Base-by-base conservation (phyloP, 2,888 invertebrate genomes). In the Meiosimyza platycephala region DNA sequence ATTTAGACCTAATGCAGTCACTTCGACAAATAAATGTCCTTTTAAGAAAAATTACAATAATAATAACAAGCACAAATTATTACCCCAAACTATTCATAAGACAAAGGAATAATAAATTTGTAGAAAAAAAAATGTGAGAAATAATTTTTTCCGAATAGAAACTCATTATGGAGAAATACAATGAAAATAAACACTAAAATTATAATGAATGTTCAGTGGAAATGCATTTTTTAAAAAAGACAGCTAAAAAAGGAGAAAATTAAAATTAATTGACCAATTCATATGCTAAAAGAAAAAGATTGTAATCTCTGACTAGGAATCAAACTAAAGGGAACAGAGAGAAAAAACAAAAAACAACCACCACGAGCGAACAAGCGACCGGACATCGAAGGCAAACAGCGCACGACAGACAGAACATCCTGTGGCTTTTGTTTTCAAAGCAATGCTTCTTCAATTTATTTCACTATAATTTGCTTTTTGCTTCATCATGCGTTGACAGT, bases 231-330 rank as follows among this genome's bases (percentile, higher is more conserved):
- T n/a, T 40, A 9, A 40, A 57, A 54, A 18, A 28, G 15, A 63
- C 63, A 59, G 12, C 18, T 47, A 48, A 47, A 66, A 13, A 66
- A 59, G 47, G 66, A 50, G 18, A 47, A 67, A 48, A 72, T 72
- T 60, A 72, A 70, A 67, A 67, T 72, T 71, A 60, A 72, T 67
- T 72, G 51, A 52, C 60, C 66, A 55, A 65, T 66, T 63, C 60
- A 62, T 72, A 63, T 66, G 67, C 62, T 62, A 52, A 59, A 33
- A 28, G 40, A 33, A 59, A 59, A 59, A 72, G 70, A 70, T 70
- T 33, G 2, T 52, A 55, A 70, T 70, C 70, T 62, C 51, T 18
- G 48, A 15, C 47, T 59, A 57, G 69, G 28, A 18, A 15, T 16
- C 54, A 22, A 52, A 51, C 66, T 52, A 66, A 28, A 28, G 33